These are phyloP conservation scores for Lophura nycthemera DNA, from an alignment of 2,113 vertebrate species.

Conservation along the genomic window DNA sequence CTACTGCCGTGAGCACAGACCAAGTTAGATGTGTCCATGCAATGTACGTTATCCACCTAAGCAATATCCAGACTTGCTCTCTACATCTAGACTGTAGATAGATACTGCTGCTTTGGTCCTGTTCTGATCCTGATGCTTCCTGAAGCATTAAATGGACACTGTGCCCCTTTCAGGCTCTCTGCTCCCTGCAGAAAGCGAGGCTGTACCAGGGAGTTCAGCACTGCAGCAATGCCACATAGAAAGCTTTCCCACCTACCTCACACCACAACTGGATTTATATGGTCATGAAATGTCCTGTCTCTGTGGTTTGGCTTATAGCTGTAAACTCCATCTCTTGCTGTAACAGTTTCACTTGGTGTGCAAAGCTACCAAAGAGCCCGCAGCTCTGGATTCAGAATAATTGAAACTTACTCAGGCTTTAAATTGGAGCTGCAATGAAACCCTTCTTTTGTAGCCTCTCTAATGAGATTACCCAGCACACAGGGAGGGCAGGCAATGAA, in stretches of 20 bases:
- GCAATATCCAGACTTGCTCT: not conserved
- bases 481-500: not conserved
- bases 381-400: slow-evolving; percentile 20
- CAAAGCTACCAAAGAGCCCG: not conserved
- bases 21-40: not conserved
- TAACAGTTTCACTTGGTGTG: not conserved
- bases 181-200: not conserved
- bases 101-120: not conserved
- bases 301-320: not conserved
- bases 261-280: not conserved
- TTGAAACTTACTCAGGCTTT: slow-evolving; percentile 51
- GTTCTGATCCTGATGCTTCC: not conserved
- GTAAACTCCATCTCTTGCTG: not conserved
- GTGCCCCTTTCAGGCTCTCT: not conserved
- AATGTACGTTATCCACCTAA: not conserved
- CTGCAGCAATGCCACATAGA: not conserved
- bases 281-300: not conserved
- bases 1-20: not conserved
- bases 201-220: not conserved
- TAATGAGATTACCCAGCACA: slow-evolving; percentile 5
- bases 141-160: not conserved
- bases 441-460: not conserved
- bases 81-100: not conserved
- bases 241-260: not conserved
- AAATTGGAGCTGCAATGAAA: slow-evolving; percentile 50